Base-by-base conservation (phyloP, 2,797 vertebrate genomes). In the Sebastes vulpes region DNA sequence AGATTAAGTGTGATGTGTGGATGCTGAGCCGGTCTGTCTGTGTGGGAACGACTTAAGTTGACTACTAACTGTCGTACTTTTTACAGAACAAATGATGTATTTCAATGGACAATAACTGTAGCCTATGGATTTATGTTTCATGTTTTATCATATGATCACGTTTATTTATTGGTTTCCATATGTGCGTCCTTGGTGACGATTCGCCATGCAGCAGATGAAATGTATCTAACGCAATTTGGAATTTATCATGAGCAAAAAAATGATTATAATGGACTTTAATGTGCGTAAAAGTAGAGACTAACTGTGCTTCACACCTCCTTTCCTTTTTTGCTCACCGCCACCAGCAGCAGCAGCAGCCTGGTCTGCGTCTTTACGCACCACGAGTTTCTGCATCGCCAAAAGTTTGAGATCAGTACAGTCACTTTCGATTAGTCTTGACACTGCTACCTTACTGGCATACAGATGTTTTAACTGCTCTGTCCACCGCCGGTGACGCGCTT, bases 281-380 rank as follows among this genome's bases (percentile, higher is more conserved):
- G 4, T 58, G 26, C 32, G 11, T 53, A 29, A 73, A 73, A 31
- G 4, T 35, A 9, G 28, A 9, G 5, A 26, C 4, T 7, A 2
- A 9, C 1, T 52, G n/a, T 6, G 14, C 12, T 48, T 48, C n/a
- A 3, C n/a, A 16, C 3, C 6, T 12, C 18, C 23, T 14, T 14
- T 29, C 11, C 1, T 7, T 5, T 11, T 5, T 23, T 25, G 9
- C 42, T 21, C 14, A 9, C 25, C 46, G 28, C n/a, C 38, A 42
- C 12, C 70, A 25, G 61, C 65, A 29, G 65, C 58, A 35, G 10
- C 32, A 12, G 65, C 53, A 23, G 16, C 14, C 26, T 6, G 32
- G 3, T 56, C 18, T 66, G 72, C 50, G 71, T 76, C 67, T 80
- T 84, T 86, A 81, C 77, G 81, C 83, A 72, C 38, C 23, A 3